phyloP scores from a whole-genome alignment of 2,113 vertebrate species.

The Oxyura jamaicensis region DNA sequence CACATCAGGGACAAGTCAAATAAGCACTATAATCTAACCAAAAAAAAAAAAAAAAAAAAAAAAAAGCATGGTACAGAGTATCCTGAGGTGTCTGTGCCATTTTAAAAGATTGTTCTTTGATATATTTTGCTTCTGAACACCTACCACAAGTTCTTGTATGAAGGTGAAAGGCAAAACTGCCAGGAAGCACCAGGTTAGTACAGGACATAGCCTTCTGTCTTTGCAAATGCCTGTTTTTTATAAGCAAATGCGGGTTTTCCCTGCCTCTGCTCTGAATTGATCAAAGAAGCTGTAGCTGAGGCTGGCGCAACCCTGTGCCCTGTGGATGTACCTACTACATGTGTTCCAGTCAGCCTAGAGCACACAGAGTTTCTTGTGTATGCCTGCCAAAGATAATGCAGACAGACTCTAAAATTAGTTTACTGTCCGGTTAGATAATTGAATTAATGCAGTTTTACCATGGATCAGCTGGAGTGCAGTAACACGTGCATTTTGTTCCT shows the following conservation, averaged over 20 bases:
- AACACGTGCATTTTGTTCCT: not conserved
- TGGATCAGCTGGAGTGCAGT: not conserved
- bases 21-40: not conserved
- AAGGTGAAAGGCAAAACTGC: not conserved
- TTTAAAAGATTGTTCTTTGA: not conserved
- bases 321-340: accelerated
- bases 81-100: not conserved
- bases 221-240: not conserved
- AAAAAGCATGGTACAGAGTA: not conserved
- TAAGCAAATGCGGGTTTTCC: not conserved
- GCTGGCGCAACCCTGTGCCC: not conserved
- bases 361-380: not conserved
- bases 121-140: not conserved
- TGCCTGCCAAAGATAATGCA: not conserved
- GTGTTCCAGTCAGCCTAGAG: not conserved
- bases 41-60: not conserved
- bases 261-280: not conserved
- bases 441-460: not conserved
- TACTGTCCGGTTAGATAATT: not conserved
- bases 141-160: not conserved
- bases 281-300: not conserved
- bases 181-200: not conserved
- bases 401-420: not conserved
- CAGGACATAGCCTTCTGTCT: not conserved
- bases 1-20: not conserved